These are phyloP conservation scores for Crocuta crocuta DNA, from an alignment of 2,113 vertebrate species.

Conservation along the genomic window DNA sequence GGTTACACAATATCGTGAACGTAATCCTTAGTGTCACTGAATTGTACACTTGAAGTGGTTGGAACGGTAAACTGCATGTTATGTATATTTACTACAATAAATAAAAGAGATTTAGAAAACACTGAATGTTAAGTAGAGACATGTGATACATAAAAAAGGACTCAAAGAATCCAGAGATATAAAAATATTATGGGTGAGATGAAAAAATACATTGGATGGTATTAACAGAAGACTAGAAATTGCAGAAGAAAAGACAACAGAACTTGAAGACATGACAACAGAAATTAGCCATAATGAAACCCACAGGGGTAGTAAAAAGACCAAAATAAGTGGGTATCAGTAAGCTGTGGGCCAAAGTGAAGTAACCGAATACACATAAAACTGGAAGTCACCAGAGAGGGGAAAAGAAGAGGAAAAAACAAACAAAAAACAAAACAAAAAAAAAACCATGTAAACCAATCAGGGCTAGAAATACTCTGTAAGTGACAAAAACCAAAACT, in stretches of 20 bases:
- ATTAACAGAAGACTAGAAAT: not conserved
- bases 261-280: not conserved
- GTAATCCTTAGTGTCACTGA: not conserved
- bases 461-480: not conserved
- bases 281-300: not conserved
- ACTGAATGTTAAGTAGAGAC: not conserved
- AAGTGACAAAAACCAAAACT: slow-evolving; percentile 22
- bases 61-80: not conserved
- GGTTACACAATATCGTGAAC: not conserved
- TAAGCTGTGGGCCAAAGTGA: not conserved
- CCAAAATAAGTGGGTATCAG: not conserved
- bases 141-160: not conserved
- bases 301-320: not conserved
- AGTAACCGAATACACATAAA: not conserved
- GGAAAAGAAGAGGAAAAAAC: not conserved
- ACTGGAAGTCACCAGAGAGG: not conserved
- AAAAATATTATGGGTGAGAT: not conserved
- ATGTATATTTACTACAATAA: not conserved
- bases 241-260: not conserved
- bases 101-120: not conserved
- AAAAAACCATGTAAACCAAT: not conserved
- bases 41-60: not conserved
- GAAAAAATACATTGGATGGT: not conserved
- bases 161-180: not conserved
- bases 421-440: not conserved